Evolutionary conservation across 2,113 vertebrate genomes (phyloP).

Genomic region (Rissa tridactyla): DNA sequence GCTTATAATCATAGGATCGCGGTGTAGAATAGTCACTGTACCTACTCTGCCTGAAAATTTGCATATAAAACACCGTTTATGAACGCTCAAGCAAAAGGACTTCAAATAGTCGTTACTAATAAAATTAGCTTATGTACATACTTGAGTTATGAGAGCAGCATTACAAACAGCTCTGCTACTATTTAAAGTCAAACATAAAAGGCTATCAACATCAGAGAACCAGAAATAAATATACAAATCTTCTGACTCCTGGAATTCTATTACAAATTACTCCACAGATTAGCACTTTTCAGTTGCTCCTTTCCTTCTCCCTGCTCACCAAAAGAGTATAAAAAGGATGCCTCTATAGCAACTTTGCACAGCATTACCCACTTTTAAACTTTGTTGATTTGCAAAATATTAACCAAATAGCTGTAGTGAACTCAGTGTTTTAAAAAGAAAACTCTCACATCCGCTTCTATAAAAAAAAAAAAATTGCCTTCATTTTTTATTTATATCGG

Average conservation of each 20-base stretch:
- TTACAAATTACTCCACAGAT: neutral
- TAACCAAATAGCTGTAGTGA: neutral
- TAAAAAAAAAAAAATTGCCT: neutral
- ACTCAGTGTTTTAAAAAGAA: neutral
- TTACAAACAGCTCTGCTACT: neutral
- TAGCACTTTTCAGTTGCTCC: neutral
- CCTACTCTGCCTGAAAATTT: neutral
- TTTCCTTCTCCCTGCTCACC: neutral
- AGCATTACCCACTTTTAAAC: neutral
- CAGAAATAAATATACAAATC: neutral
- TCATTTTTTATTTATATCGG: neutral
- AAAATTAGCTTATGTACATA: neutral
- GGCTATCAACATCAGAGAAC: neutral
- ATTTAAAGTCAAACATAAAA: slow-evolving; percentile 6
- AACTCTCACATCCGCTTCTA: neutral
- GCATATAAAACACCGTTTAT: neutral
- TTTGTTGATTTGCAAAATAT: neutral
- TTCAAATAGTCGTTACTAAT: neutral
- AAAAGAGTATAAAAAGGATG: neutral
- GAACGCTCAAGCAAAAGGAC: neutral
- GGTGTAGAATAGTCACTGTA: neutral
- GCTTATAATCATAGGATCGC: neutral
- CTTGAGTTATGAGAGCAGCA: neutral
- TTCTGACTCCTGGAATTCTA: neutral
- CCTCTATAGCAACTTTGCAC: neutral